Base-by-base conservation (phyloP, 2,888 invertebrate genomes). In the Rhabditoides inermis region DNA sequence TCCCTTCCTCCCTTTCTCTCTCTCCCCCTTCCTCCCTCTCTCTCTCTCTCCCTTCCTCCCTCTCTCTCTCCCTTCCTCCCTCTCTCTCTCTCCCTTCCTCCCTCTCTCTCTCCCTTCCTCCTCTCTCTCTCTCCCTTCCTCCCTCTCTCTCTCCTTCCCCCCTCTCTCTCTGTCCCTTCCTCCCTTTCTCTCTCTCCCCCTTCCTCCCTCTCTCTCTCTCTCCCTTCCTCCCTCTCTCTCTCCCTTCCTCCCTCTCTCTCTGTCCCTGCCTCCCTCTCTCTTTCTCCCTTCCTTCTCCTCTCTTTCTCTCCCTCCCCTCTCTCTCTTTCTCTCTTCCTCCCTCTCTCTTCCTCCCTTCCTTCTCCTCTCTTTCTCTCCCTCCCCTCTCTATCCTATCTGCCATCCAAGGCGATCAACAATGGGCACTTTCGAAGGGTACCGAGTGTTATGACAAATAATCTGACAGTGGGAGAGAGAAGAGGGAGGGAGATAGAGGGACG, bases 301-400 rank as follows among this genome's bases (percentile, higher is more conserved):
- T 51, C 26, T 28, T 49, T 40, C 41, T 42, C 25, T 37, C n/a
- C 44, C 44, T 30, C 25, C 37, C 1, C 6, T 36, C 18, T 12
- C 22, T 7, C 22, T 49, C n/a, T 41, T 46, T 56, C 46, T 48
- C 42, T 30, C 49, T 44, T 48, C 49, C 45, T 52, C 40, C 49
- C 56, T 51, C 46, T 42, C 45, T 42, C 42, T n/a, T 42, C 25
- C 20, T 22, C 20, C 12, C 20, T 18, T 18, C 15, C 10, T n/a
- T 40, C 10, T 42, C 22, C 42, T 20, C 37, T 44, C 15, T n/a
- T n/a, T n/a, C n/a, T n/a, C n/a, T n/a, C n/a, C n/a, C n/a, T n/a
- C n/a, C n/a, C n/a, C n/a, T n/a, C n/a, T n/a, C n/a, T n/a, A n/a
- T n/a, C n/a, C n/a, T n/a, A n/a, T n/a, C n/a, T n/a, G n/a, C n/a